phyloP scores from a whole-genome alignment of 2,888 invertebrate genomes.

The Cheilosia pagana region DNA sequence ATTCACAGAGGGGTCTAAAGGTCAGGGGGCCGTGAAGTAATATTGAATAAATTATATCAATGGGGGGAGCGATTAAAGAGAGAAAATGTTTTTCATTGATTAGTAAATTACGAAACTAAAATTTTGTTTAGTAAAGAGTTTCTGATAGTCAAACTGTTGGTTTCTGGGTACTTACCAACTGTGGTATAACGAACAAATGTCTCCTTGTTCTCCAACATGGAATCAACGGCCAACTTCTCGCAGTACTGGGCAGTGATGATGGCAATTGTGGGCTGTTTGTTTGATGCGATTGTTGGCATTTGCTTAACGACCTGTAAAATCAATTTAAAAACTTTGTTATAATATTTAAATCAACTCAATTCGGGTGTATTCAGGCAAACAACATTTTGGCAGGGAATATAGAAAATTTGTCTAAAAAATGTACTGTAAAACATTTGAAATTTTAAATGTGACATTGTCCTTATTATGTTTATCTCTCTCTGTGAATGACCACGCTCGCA shows the following conservation, averaged over 20 bases:
- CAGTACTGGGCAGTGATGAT: conserved; percentile 98
- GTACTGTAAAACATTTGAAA: no score
- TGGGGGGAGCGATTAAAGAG: conserved; percentile 72
- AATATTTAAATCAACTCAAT: not conserved
- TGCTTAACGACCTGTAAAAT: conserved; percentile 91
- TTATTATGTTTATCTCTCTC: no score
- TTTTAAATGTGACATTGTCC: no score
- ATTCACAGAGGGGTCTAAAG: conserved; percentile 82
- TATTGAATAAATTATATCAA: conserved; percentile 67
- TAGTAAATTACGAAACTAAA: conserved; percentile 42
- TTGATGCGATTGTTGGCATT: conserved; percentile 95
- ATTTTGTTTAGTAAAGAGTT: conserved; percentile 38
- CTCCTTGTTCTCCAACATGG: conserved; percentile 98
- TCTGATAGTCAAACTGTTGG: not conserved
- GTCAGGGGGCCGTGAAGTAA: conserved; percentile 77
- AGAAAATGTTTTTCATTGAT: conserved; percentile 70
- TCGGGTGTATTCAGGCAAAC: no score
- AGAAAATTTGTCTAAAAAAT: no score
- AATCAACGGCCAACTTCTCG: conserved; percentile 98
- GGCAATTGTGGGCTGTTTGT: conserved; percentile 98
- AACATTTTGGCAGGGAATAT: no score
- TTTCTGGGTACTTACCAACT: conserved; percentile 90
- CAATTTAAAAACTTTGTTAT: conserved; percentile 15
- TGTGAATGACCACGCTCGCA: no score
- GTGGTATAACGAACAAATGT: conserved; percentile 98